Percentiles rank a stretch among this genome's conserved stretches.
phyloP scores from a whole-genome alignment of 2,888 invertebrate species.

The Hyposoter didymator region DNA sequence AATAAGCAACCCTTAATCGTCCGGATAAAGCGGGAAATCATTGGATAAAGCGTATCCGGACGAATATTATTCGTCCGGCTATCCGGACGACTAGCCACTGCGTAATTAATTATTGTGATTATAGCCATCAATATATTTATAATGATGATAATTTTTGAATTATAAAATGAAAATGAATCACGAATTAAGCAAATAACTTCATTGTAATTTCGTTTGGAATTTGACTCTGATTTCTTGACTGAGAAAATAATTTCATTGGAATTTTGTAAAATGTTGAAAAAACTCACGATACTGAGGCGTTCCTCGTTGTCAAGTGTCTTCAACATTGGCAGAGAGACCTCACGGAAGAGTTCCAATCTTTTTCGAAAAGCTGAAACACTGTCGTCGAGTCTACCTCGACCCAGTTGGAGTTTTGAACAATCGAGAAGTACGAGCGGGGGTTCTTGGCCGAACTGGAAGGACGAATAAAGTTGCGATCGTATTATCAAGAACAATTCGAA shows the following conservation, averaged over 20 bases:
- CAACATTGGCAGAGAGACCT: conserved; percentile 94
- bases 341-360: conserved; percentile 93
- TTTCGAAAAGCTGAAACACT: conserved; percentile 93
- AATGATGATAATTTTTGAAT: no score
- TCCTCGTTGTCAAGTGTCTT: conserved; percentile 93
- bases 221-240: background rate
- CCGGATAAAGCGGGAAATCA: no score
- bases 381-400: conserved; percentile 93
- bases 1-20: no score
- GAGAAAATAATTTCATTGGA: background rate
- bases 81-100: no score
- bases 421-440: conserved; percentile 94
- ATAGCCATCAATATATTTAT: no score
- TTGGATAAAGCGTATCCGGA: no score
- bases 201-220: no score
- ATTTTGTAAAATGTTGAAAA: background rate
- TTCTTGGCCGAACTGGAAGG: conserved; percentile 89
- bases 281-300: conserved; percentile 93
- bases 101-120: no score
- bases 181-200: no score
- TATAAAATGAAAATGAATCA: no score
- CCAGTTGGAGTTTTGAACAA: conserved; percentile 95
- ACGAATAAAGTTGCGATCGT: background rate
- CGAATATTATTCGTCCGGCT: no score
- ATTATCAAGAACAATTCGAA: background rate